These are phyloP conservation scores for Physeter macrocephalus DNA, from an alignment of 2,113 vertebrate genomes.

Conservation along the genomic window DNA sequence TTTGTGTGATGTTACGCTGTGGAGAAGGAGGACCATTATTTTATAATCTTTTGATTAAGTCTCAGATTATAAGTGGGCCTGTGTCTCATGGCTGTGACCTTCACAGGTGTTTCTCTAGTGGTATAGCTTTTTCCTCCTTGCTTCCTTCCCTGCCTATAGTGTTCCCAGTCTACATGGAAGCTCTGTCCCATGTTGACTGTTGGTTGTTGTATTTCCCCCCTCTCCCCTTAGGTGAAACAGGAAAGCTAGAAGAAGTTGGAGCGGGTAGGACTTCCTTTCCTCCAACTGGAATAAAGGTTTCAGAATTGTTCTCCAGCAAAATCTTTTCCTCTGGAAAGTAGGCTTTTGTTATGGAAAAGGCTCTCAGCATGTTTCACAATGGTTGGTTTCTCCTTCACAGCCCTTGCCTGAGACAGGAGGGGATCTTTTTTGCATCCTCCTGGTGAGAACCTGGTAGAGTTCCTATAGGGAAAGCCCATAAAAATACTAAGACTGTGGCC, in stretches of 20 bases:
- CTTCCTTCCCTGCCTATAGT: neutral
- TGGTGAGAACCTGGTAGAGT: too few relatives aligned
- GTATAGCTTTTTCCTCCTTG: neutral
- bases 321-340: neutral
- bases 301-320: neutral
- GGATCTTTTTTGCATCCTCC: too few relatives aligned
- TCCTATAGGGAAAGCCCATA: too few relatives aligned
- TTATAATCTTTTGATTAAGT: neutral
- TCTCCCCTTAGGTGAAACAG: neutral
- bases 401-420: too few relatives aligned
- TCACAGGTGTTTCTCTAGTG: neutral
- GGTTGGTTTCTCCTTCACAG: too few relatives aligned
- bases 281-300: neutral
- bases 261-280: neutral
- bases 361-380: too few relatives aligned
- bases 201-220: neutral
- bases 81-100: too few relatives aligned
- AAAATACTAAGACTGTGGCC: too few relatives aligned
- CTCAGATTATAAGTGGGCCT: neutral
- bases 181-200: neutral
- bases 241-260: neutral
- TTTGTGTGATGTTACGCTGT: neutral
- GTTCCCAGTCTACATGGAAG: neutral
- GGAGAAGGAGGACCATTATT: neutral
- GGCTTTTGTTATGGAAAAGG: neutral